A percentile compares a stretch with the other conserved stretches of the same genome.
phyloP scores from a whole-genome alignment of 2,113 vertebrate species.

The Elaphurus davidianus region DNA sequence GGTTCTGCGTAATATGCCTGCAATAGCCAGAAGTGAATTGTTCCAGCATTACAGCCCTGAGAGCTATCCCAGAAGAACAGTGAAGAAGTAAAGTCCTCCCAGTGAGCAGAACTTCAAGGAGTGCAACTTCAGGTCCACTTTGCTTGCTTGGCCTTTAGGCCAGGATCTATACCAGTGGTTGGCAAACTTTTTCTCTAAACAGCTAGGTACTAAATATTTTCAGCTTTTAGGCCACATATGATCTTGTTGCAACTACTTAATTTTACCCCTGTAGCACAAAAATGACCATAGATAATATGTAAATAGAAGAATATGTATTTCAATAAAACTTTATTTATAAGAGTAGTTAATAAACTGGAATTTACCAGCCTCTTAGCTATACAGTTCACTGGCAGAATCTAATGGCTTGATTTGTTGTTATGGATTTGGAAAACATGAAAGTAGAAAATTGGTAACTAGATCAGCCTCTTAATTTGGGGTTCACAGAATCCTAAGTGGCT shows the following conservation, averaged over 20 bases:
- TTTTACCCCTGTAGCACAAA: background rate
- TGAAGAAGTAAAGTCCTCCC: background rate
- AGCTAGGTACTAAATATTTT: background rate
- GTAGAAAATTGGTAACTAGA: background rate
- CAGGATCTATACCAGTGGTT: background rate
- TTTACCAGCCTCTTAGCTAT: background rate
- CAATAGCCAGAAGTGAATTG: background rate
- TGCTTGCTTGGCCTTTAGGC: background rate
- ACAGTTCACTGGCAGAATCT: background rate
- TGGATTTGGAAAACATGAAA: background rate
- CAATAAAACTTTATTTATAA: background rate
- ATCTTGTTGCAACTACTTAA: background rate
- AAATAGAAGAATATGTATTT: background rate
- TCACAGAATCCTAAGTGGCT: background rate
- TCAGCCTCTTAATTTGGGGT: background rate
- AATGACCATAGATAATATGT: background rate
- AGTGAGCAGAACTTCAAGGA: background rate
- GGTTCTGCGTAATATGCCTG: background rate
- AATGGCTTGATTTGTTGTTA: background rate
- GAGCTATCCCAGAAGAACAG: background rate
- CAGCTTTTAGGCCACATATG: background rate
- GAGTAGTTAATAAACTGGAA: background rate
- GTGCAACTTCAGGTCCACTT: background rate
- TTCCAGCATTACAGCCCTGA: background rate
- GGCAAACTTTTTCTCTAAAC: background rate